Percentiles rank a stretch among this genome's conserved stretches.
Evolutionary conservation across 2,888 invertebrate species (phyloP).

Genomic region (Tortricodes alternella): DNA sequence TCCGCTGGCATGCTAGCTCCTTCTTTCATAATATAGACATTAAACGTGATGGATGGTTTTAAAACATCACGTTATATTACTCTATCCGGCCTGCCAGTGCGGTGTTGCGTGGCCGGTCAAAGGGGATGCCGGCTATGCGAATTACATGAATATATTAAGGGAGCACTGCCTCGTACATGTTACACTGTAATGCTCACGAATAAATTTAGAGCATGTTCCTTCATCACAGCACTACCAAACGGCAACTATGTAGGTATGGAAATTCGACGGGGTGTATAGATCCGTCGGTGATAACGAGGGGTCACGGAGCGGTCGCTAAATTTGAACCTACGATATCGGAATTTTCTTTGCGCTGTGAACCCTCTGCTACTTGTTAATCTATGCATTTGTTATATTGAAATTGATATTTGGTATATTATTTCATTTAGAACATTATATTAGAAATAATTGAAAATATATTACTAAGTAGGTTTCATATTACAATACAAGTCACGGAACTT

Average conservation of each 20-base stretch:
- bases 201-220: constrained; percentile 78
- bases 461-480: too few relatives aligned
- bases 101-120: constrained; percentile 82
- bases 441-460: too few relatives aligned
- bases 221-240: constrained; percentile 66
- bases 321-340: constrained; percentile 11
- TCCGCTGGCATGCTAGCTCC: constrained; percentile 60
- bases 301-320: constrained; percentile 34
- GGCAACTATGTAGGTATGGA: constrained; percentile 65
- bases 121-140: constrained; percentile 82
- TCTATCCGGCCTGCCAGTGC: constrained; percentile 75
- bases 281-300: constrained; percentile 50
- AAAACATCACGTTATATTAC: constrained; percentile 81
- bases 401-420: background rate
- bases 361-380: constrained; percentile 9
- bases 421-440: too few relatives aligned
- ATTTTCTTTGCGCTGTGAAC: constrained; percentile 20
- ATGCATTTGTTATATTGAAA: background rate
- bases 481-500: too few relatives aligned
- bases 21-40: constrained; percentile 77
- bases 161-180: constrained; percentile 75
- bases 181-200: constrained; percentile 80
- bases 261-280: constrained; percentile 62
- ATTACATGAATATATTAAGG: constrained; percentile 83
- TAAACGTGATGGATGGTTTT: constrained; percentile 82